Evolutionary conservation across 2,797 vertebrate genomes (phyloP).

Genomic region (Lithobates sylvaticus): DNA sequence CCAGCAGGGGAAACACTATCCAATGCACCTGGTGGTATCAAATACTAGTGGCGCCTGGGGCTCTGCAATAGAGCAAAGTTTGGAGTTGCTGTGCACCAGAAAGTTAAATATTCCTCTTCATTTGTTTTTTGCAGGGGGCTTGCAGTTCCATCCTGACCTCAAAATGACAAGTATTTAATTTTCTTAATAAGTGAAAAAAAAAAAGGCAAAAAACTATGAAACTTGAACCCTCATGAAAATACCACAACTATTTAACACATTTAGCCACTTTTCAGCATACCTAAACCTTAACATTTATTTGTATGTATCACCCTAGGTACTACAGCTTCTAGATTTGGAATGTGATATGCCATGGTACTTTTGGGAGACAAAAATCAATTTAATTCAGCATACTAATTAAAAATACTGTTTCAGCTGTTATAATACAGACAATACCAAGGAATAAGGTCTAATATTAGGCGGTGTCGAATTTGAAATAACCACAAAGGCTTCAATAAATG

Average conservation of each 20-base stretch:
- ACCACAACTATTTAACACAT: neutral
- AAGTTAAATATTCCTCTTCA: neutral
- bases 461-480: constrained; percentile 55
- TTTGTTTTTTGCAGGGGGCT: neutral
- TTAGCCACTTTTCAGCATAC: neutral
- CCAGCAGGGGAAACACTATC: no score
- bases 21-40: no score
- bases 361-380: constrained; percentile 57
- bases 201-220: neutral
- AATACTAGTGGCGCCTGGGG: no score
- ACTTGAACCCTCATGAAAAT: neutral
- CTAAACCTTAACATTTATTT: constrained; percentile 14
- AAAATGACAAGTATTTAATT: neutral
- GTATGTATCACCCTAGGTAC: neutral
- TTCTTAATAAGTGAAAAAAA: neutral
- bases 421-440: constrained; percentile 53
- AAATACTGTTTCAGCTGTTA: constrained; percentile 56
- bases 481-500: constrained; percentile 56
- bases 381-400: constrained; percentile 58
- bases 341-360: constrained; percentile 34
- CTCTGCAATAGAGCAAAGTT: no score
- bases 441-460: constrained; percentile 44
- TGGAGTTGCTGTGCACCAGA: no score
- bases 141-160: neutral
- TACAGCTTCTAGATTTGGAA: constrained; percentile 42